phyloP scores from a whole-genome alignment of 2,888 invertebrate species.

The Gasteruption jaculator region DNA sequence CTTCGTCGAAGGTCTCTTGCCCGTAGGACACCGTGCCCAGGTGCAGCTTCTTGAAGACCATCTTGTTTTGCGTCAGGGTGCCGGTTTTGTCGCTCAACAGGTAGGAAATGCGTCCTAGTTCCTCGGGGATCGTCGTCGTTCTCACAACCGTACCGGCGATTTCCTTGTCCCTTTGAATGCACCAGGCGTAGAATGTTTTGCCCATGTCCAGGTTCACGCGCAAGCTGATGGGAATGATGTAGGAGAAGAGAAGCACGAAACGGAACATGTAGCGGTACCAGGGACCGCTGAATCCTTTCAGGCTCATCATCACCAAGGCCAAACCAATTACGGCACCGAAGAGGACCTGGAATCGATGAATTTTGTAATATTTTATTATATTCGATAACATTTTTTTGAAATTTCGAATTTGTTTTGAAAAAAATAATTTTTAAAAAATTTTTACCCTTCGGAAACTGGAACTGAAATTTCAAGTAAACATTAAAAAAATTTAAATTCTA shows the following conservation, averaged over 20 bases:
- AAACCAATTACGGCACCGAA: slow-evolving; percentile 87
- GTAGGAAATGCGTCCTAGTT: slow-evolving; percentile 93
- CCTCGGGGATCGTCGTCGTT: slow-evolving; percentile 98
- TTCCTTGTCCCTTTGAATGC: slow-evolving; percentile 88
- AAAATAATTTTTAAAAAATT: no score
- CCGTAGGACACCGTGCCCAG: slow-evolving; percentile 90
- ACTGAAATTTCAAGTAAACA: no score
- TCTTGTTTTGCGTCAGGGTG: slow-evolving; percentile 96
- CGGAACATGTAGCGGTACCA: slow-evolving; percentile 97
- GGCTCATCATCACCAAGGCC: slow-evolving; percentile 89
- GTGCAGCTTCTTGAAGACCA: slow-evolving; percentile 95
- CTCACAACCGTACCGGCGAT: slow-evolving; percentile 94
- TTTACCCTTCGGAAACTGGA: no score
- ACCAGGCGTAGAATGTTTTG: slow-evolving; percentile 96
- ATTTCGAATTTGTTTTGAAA: no score
- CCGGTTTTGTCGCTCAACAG: slow-evolving; percentile 98
- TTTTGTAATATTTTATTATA: neutral
- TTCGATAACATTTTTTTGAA: neutral
- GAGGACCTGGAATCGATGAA: slow-evolving; percentile 58
- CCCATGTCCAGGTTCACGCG: slow-evolving; percentile 99
- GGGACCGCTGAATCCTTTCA: slow-evolving; percentile 94
- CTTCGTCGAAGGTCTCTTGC: slow-evolving; percentile 80
- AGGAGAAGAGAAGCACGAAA: slow-evolving; percentile 95
- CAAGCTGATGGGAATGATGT: slow-evolving; percentile 97
- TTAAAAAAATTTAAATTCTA: slow-evolving; percentile 8